Evolutionary conservation across 2,113 vertebrate genomes (phyloP).

Genomic region (Equus quagga): DNA sequence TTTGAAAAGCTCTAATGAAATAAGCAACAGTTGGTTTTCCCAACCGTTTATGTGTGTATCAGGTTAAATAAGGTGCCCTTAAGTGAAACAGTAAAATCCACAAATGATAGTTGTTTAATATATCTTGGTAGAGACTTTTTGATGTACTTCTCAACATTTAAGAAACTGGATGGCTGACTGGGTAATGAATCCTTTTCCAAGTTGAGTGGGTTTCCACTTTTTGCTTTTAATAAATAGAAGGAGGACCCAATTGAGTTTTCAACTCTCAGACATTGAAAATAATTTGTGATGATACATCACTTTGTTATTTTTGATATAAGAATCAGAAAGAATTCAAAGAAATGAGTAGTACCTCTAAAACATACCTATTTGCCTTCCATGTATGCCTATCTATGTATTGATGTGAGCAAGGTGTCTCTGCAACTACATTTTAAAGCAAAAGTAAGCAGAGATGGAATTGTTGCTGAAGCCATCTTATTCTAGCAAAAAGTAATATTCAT

Average conservation of each 20-base stretch:
- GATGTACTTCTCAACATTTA: background rate
- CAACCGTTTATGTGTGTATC: background rate
- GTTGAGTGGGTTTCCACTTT: constrained; percentile 19
- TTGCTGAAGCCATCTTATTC: background rate
- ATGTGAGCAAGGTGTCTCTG: background rate
- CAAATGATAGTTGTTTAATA: background rate
- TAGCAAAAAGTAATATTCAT: background rate
- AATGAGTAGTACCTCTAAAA: background rate
- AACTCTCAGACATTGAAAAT: constrained; percentile 38
- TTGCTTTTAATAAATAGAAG: constrained; percentile 58
- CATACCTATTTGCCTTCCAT: background rate
- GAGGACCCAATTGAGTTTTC: background rate
- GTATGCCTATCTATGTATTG: background rate
- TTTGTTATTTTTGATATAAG: constrained; percentile 49
- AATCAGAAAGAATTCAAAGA: constrained; percentile 25
- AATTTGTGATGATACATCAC: constrained; percentile 11
- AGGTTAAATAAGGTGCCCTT: background rate
- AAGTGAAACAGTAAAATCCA: background rate
- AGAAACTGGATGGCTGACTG: background rate
- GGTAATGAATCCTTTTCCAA: background rate
- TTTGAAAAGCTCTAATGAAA: constrained; percentile 15
- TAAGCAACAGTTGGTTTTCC: background rate
- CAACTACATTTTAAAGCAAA: constrained; percentile 12
- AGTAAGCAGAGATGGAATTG: background rate
- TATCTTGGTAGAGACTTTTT: background rate